Base-by-base conservation (phyloP, 1,140 invertebrate species). In the Battus philenor region DNA sequence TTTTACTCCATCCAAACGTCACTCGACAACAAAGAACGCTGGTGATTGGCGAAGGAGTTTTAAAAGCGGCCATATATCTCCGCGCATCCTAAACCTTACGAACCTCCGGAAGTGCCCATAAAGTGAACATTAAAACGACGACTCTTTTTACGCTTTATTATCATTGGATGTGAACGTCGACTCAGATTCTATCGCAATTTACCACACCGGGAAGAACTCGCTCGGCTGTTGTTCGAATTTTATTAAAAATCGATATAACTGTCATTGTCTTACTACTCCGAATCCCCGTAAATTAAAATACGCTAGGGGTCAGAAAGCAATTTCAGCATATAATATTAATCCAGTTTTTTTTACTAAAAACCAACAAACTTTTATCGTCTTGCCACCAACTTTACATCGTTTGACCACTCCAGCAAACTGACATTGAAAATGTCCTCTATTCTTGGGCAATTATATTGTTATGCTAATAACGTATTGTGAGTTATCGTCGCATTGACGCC, bases 61-160 rank as follows among this genome's bases (percentile, higher is more conserved):
- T 76, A 74, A 66, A 59, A 67, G 49, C 61, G 38, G 59, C 46
- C 53, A 62, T 77, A 74, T 79, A 77, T 72, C 62, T 74, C 57
- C 44, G 54, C 66, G 60, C 63, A 65, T 76, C 62, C 63, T 60
- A 70, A 72, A 66, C 68, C 72, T 68, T 68, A 69, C 63, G 65
- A 65, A 71, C 61, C 64, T 58, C 50, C 59, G 66, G 64, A 79
- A 76, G 72, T 73, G 62, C 61, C 73, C 66, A 79, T 85, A 85
- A 82, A 85, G 71, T 57, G 68, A 62, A 68, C 81, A 73, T 82
- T 82, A 82, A 81, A 82, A 67, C 66, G 71, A 64, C 65, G 68
- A 82, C 65, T 79, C 75, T 85, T 85, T 84, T 84, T 85, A 85
- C 72, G 74, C 71, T 85, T 85, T 85, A 85, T 85, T 85, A 82